These are phyloP conservation scores for Nemurella pictetii DNA, from an alignment of 2,888 invertebrate species.

Conservation along the genomic window DNA sequence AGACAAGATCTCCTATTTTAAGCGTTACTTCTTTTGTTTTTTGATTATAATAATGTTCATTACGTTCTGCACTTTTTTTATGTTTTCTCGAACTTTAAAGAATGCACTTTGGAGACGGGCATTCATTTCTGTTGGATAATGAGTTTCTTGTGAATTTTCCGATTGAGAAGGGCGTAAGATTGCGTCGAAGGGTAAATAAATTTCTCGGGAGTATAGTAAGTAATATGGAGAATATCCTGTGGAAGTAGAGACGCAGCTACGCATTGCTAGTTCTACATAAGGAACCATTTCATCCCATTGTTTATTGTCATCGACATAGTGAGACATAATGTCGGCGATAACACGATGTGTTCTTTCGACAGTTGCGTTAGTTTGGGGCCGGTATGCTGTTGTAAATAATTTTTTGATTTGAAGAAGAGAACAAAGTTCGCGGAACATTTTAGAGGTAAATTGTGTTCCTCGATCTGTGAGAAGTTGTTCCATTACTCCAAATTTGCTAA, in stretches of 20 bases:
- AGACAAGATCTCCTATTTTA: background rate
- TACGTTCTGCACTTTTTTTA: background rate
- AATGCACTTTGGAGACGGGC: background rate
- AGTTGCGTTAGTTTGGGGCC: slow-evolving; percentile 41
- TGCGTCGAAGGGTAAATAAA: background rate
- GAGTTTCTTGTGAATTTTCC: background rate
- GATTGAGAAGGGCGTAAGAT: background rate
- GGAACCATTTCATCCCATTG: slow-evolving; percentile 10
- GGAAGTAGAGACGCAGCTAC: background rate
- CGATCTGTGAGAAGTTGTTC: slow-evolving; percentile 37
- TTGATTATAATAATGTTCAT: background rate
- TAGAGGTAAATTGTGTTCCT: slow-evolving; percentile 39
- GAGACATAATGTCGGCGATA: background rate
- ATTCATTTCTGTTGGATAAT: slow-evolving; percentile 1
- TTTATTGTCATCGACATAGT: background rate
- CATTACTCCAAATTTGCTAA: slow-evolving; percentile 41
- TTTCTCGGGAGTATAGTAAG: background rate
- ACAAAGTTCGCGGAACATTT: slow-evolving; percentile 32
- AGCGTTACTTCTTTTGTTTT: background rate
- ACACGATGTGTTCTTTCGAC: slow-evolving; percentile 40
- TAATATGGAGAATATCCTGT: background rate
- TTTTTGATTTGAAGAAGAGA: slow-evolving; percentile 36
- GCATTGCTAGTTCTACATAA: background rate
- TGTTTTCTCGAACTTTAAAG: background rate
- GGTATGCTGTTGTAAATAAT: slow-evolving; percentile 40